Evolutionary conservation across 1,140 invertebrate genomes (phyloP).

Genomic region (Diachasmimorpha longicaudata): DNA sequence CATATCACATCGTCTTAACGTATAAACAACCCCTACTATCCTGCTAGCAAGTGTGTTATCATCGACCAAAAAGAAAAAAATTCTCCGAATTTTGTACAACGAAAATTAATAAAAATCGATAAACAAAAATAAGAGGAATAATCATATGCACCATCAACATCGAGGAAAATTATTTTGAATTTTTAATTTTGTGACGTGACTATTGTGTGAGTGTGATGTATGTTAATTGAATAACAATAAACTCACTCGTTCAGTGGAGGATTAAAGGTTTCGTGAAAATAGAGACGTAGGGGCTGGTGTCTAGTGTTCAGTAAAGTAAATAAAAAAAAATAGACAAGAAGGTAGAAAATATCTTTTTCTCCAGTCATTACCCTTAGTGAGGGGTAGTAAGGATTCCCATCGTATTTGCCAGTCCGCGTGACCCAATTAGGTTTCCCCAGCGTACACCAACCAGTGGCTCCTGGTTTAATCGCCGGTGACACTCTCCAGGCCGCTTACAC

Average conservation of each 20-base stretch:
- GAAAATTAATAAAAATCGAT: background rate
- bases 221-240: background rate
- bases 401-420: conserved; percentile 35
- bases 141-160: too few relatives aligned
- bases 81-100: conserved; percentile 15
- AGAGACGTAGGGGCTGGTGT: background rate
- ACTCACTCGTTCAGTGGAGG: background rate
- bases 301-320: background rate
- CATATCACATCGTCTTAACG: conserved; percentile 9
- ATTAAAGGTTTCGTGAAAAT: background rate
- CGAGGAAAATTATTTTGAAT: too few relatives aligned
- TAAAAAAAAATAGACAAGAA: background rate
- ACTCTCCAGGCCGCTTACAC: conserved; percentile 32
- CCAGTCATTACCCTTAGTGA: background rate
- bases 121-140: background rate
- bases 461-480: conserved; percentile 35
- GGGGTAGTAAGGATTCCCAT: conserved; percentile 26
- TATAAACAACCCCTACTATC: background rate
- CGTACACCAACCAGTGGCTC: conserved; percentile 23
- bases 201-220: background rate
- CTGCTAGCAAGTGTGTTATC: background rate
- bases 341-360: background rate
- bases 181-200: background rate
- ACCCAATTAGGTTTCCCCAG: conserved; percentile 47
- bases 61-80: background rate